Evolutionary conservation across 2,797 vertebrate genomes (phyloP).

Genomic region (Heteromormyrus szaboi): DNA sequence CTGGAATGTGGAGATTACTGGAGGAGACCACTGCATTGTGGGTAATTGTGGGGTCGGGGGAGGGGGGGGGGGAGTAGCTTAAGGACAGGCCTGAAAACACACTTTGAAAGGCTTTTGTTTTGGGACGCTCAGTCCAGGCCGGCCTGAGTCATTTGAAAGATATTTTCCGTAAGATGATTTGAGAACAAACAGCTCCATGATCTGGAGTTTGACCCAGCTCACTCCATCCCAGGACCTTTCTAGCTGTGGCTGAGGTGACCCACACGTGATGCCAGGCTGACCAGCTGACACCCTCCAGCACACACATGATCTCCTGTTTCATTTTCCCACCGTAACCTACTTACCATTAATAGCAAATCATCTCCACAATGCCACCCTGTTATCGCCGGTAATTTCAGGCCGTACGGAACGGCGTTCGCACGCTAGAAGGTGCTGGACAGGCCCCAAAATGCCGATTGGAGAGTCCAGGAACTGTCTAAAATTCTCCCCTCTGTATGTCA

Average conservation of each 20-base stretch:
- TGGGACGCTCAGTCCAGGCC: neutral
- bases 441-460: neutral
- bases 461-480: neutral
- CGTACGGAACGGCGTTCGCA: neutral
- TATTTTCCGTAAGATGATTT: neutral
- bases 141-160: constrained; percentile 2
- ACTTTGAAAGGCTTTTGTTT: neutral
- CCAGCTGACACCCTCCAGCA: neutral
- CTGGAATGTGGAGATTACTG: constrained; percentile 14
- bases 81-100: neutral
- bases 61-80: neutral
- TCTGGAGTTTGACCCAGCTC: neutral
- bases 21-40: neutral
- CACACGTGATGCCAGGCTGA: neutral
- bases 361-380: neutral
- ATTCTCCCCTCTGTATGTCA: neutral
- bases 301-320: neutral
- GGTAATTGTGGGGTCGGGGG: neutral
- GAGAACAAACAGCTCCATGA: neutral
- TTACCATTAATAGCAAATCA: neutral
- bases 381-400: neutral
- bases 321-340: neutral
- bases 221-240: neutral
- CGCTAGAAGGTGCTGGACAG: neutral
- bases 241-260: neutral